Percentiles rank a stretch among this genome's conserved stretches.
Evolutionary conservation across 2,888 invertebrate genomes (phyloP).

Genomic region (Drosophila basisetae): DNA sequence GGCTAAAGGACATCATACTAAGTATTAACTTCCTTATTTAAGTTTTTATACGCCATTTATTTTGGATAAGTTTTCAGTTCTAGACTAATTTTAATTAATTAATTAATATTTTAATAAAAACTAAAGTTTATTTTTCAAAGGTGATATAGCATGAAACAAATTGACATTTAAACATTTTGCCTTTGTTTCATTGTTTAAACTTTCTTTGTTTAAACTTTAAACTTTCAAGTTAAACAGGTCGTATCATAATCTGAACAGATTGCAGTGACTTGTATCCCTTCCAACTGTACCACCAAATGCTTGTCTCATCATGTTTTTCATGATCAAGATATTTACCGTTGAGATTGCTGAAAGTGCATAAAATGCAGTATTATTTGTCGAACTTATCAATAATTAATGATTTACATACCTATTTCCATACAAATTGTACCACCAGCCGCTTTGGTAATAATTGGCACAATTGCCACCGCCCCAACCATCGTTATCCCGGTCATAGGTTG

Average conservation of each 20-base stretch:
- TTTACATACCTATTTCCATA: constrained; percentile 20
- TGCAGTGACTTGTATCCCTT: constrained; percentile 6
- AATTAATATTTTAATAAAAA: no score
- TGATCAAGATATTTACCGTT: constrained; percentile 10
- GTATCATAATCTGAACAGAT: constrained; percentile 38
- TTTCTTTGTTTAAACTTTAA: no score
- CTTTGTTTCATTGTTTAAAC: no score
- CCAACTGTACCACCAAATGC: constrained; percentile 44
- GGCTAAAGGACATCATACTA: no score
- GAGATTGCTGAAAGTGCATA: constrained; percentile 28
- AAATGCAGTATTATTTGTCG: neutral
- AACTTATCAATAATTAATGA: neutral
- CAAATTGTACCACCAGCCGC: constrained; percentile 17
- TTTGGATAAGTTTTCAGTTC: no score
- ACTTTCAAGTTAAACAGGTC: constrained; percentile 4
- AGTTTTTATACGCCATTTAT: no score
- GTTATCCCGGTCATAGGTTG: constrained; percentile 18
- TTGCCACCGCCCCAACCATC: neutral
- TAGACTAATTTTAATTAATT: no score
- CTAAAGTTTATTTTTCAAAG: no score
- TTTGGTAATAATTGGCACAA: neutral
- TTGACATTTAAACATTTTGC: no score
- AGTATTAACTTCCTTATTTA: no score
- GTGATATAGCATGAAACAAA: no score
- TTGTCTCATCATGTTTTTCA: fast-evolving